phyloP scores from a whole-genome alignment of 1,140 invertebrate genomes.

The Brachionus rotundiformis region DNA sequence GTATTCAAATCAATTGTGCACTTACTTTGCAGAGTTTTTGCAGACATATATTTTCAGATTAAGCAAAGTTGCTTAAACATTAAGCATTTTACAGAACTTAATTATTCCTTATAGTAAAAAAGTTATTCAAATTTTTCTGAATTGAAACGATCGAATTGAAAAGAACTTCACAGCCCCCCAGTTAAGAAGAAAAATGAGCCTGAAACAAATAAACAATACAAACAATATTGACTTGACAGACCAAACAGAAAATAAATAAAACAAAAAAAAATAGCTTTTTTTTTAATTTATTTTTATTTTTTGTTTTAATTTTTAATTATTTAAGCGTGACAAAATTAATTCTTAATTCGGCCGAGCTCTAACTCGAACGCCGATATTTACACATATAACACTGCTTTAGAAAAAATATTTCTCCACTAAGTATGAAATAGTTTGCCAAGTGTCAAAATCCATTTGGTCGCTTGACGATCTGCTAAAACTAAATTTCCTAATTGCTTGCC shows the following conservation, averaged over 20 bases:
- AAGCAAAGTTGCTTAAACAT: no score
- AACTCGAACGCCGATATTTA: neutral
- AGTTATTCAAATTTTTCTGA: no score
- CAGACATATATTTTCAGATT: no score
- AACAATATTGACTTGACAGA: neutral
- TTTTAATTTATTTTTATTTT: neutral
- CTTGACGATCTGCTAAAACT: neutral
- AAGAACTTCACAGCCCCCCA: no score
- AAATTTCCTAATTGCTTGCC: neutral
- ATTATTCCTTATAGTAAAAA: no score
- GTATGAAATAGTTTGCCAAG: neutral
- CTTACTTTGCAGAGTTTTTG: no score
- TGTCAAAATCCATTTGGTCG: neutral
- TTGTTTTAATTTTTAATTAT: neutral
- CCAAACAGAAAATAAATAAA: neutral
- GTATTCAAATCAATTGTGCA: no score
- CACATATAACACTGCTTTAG: neutral
- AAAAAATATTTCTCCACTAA: neutral
- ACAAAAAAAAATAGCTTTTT: neutral
- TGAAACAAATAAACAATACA: neutral
- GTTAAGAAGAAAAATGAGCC: constrained; percentile 2
- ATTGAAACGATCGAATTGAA: no score
- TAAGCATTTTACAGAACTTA: no score
- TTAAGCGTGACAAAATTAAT: constrained; percentile 14
- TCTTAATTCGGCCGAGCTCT: neutral